Base-by-base conservation (phyloP, 2,797 vertebrate genomes). In the Danionella dracula region DNA sequence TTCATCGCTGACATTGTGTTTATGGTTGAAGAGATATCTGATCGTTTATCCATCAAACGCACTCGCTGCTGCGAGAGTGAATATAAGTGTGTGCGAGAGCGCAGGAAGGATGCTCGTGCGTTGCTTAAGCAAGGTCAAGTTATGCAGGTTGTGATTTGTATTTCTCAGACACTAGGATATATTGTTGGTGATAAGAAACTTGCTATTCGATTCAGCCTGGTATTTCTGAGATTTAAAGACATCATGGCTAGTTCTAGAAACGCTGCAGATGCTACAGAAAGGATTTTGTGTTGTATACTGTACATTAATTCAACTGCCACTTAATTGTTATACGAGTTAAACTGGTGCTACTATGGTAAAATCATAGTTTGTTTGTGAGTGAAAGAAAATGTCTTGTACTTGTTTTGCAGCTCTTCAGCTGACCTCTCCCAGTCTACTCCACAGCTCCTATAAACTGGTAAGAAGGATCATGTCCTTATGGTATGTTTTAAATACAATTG, bases 371-470 rank as follows among this genome's bases (percentile, higher is more conserved):
- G 9, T 10, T 9, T 1, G 5, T 55, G n/a, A 40, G 11, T 55
- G 8, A 29, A 13, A 42, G 2, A 27, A 3, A 3, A 6, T 27
- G 6, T 32, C 17, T 21, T 57, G 0, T 19, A 5, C 4, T 0
- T 59, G 1, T 4, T 13, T 53, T 23, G 55, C 2, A 91, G 90
- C 85, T 15, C 78, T 86, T 53, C 84, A 87, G 64, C 78, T 85
- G 35, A 79, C 86, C 5, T 83, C 85, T 0, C 83, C 89, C 1
- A 58, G 83, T 58, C 79, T 90, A 49, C 76, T 88, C 64, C 84
- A 85, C 70, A 83, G 77, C 78, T 86, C 87, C 5, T 82, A 75
- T 15, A 89, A 81, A 75, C 40, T 88, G 68, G 90, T 90, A 57
- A 82, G 85, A 73, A 16, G 5, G 10, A 8, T 13, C 8, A n/a